Evolutionary conservation across 64 coral and sea anemone genomes (phyloP).

Genomic region (Porites lutea): DNA sequence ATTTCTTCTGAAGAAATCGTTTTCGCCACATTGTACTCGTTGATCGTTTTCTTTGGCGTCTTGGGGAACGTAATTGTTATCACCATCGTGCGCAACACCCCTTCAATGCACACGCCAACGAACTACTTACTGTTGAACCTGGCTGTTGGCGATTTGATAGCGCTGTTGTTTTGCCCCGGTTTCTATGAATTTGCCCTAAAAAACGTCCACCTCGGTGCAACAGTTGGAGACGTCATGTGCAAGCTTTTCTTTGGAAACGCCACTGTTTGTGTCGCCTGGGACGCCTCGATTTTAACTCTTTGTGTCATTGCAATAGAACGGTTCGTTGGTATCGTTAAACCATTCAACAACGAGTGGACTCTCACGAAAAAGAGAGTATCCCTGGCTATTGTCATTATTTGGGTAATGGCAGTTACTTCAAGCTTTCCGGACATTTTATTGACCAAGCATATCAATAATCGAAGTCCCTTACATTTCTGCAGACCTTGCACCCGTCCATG

Average conservation of each 20-base stretch:
- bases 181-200: conserved; percentile 14
- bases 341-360: conserved; percentile 10
- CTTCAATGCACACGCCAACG: conserved; percentile 42
- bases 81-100: conserved; percentile 6
- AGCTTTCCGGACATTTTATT: conserved; percentile 25
- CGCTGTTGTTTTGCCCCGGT: conserved; percentile 18
- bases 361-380: neutral
- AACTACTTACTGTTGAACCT: conserved; percentile 45
- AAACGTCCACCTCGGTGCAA: neutral
- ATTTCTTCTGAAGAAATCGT: neutral
- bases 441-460: neutral
- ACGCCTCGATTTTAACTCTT: conserved; percentile 5
- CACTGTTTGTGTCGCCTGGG: neutral
- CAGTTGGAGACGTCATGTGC: neutral
- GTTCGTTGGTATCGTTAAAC: conserved; percentile 4
- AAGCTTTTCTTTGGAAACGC: conserved; percentile 30
- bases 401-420: neutral
- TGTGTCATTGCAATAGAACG: conserved; percentile 27
- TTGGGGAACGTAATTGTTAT: conserved; percentile 36
- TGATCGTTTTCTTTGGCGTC: conserved; percentile 46
- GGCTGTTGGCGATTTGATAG: conserved; percentile 44
- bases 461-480: neutral
- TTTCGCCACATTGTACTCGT: conserved; percentile 50
- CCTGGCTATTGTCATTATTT: neutral
- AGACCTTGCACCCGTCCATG: conserved; percentile 4